Conservation (phyloP, 2,888 invertebrate genomes). For the Danaus chrysippus region DNA sequence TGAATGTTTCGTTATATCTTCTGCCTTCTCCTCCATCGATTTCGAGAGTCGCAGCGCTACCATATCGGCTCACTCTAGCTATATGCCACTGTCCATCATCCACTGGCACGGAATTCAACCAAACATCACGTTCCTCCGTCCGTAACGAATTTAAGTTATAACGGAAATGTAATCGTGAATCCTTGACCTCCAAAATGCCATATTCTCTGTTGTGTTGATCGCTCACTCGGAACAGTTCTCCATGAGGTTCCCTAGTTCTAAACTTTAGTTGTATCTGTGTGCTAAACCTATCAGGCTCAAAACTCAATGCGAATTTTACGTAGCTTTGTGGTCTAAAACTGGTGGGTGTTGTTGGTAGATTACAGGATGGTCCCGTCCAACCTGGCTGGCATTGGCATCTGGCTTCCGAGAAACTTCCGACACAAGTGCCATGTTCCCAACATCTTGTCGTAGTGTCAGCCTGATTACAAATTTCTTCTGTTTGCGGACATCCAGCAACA, state of each 20-base stretch:
- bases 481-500: constrained; percentile 93
- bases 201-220: constrained; percentile 97
- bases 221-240: constrained; percentile 95
- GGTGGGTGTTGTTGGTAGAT: constrained; percentile 91
- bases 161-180: constrained; percentile 92
- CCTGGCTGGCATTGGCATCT: constrained; percentile 97
- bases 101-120: constrained; percentile 93
- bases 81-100: constrained; percentile 99
- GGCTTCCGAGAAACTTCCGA: constrained; percentile 92
- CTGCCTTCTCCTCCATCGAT: constrained; percentile 97
- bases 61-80: constrained; percentile 93
- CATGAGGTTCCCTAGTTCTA: constrained; percentile 94
- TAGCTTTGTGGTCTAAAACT: constrained; percentile 96
- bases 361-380: constrained; percentile 94
- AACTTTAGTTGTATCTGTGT: constrained; percentile 96
- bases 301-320: constrained; percentile 97
- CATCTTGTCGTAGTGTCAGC: constrained; percentile 92
- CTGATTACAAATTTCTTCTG: constrained; percentile 94
- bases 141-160: constrained; percentile 95
- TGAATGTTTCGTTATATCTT: constrained; percentile 94
- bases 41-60: constrained; percentile 94
- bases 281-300: constrained; percentile 94
- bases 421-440: constrained; percentile 96
- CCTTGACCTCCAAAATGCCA: constrained; percentile 94
- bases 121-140: constrained; percentile 93